Evolutionary conservation across 2,888 invertebrate species (phyloP), one percentile per base, ranked within the genome.

Genomic region (Tillus elongatus): DNA sequence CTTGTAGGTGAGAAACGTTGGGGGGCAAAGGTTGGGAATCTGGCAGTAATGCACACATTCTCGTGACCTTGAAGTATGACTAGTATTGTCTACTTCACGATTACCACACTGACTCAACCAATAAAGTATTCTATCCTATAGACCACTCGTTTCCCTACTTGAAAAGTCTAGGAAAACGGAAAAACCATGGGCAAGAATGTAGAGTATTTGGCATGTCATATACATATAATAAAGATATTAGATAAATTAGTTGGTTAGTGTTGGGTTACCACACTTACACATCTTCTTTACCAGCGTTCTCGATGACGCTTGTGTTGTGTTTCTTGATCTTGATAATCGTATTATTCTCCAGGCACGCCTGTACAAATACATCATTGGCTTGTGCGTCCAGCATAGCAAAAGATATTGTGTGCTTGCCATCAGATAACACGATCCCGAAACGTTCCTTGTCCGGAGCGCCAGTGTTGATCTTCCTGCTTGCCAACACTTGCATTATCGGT

Each of bases 381-480:
- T 86, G 84, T 4, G 89, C 87, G 0, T 90, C 89, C 41, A 95
- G 68, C 91, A 96, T 92, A 0, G 91, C 91, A 65, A 86, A 88
- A 37, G 88, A 89, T 57, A 84, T 83, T n/a, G n/a, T n/a, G n/a
- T n/a, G n/a, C n/a, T n/a, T n/a, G n/a, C n/a, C n/a, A n/a, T n/a
- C n/a, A n/a, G 92, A 92, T 8, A 93, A 72, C 0, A 92, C 68
- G 2, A 93, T 64, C 3, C 93, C 73, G 57, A 79, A 89, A 33
- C 92, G 74, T 46, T 90, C 89, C 41, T 63, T 66, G 33, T 73
- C 73, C 4, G 73, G 71, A 41, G 74, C 74, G 2, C 80, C 80
- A 4, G 58, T 47, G 31, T 77, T 71, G 38, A 89, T 79, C 53
- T 77, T 82, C 60, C 87, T 88, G 42, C 77, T 77, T 8, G 83